These are phyloP conservation scores for Agonopterix subpropinquella DNA, from an alignment of 2,888 invertebrate genomes.

Conservation along the genomic window DNA sequence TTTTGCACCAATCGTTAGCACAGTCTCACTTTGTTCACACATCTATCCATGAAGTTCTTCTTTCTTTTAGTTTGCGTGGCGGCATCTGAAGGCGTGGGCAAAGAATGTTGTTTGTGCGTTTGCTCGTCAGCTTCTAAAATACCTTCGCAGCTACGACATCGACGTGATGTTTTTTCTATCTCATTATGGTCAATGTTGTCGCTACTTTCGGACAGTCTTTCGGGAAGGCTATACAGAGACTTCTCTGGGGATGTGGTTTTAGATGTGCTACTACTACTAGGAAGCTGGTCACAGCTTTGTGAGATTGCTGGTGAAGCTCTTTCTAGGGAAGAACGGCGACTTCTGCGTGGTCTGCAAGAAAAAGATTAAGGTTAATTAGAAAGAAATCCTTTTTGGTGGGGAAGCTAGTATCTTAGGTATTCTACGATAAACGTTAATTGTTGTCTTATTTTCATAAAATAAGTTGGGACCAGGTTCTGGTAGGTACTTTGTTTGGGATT, in stretches of 20 bases:
- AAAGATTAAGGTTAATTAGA: neutral
- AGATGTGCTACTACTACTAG: conserved; percentile 58
- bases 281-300: conserved; percentile 62
- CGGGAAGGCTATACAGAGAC: conserved; percentile 58
- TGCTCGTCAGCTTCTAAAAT: conserved; percentile 72
- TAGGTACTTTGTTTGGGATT: neutral
- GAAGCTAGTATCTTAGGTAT: too few relatives aligned
- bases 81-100: conserved; percentile 75
- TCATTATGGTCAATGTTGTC: conserved; percentile 49
- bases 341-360: conserved; percentile 61
- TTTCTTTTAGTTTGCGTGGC: conserved; percentile 79
- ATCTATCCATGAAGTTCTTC: conserved; percentile 90
- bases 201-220: conserved; percentile 60
- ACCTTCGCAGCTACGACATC: conserved; percentile 79
- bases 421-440: too few relatives aligned
- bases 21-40: conserved; percentile 88
- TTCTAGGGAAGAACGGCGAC: conserved; percentile 60
- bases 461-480: too few relatives aligned
- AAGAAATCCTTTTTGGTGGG: too few relatives aligned
- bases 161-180: conserved; percentile 50
- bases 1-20: conserved; percentile 67
- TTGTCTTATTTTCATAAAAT: too few relatives aligned
- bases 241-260: conserved; percentile 62
- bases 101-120: conserved; percentile 67
- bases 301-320: conserved; percentile 52